Evolutionary conservation across 64 coral and sea anemone genomes (phyloP).

Genomic region (Exaiptasia diaphana): DNA sequence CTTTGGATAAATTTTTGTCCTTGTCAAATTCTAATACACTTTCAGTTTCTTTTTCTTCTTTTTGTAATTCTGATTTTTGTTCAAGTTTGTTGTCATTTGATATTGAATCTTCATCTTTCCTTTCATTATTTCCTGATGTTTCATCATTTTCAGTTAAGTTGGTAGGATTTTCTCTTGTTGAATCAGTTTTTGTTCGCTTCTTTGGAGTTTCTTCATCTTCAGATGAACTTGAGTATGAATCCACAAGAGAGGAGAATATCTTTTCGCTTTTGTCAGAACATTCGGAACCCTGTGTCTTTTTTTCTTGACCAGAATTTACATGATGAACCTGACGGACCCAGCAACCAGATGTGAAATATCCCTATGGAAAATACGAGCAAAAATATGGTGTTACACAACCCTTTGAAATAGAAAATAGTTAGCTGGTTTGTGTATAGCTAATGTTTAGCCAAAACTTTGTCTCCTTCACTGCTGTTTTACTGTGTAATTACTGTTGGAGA

Average conservation of each 20-base stretch:
- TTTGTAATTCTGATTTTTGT: not conserved
- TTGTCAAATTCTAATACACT: not conserved
- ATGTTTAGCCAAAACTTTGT: not conserved
- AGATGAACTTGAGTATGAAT: constrained; percentile 49
- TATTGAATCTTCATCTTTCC: not conserved
- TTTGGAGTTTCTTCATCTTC: constrained; percentile 28
- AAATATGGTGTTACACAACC: not conserved
- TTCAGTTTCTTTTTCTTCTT: not conserved
- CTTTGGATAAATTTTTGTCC: not conserved
- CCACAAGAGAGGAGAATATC: constrained; percentile 17
- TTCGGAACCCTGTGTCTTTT: not conserved
- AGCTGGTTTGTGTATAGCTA: not conserved
- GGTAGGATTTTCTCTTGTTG: not conserved
- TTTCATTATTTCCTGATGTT: not conserved
- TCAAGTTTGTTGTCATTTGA: not conserved
- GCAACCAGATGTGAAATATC: constrained; percentile 56
- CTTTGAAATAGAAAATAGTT: not conserved
- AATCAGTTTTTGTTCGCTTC: not conserved
- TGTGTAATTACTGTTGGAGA: not conserved
- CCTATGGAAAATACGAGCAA: not conserved
- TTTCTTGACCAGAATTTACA: not conserved
- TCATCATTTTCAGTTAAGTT: not conserved
- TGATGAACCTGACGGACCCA: constrained; percentile 56
- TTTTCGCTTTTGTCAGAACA: not conserved
- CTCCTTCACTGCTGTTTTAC: not conserved